These are phyloP conservation scores for Andrena bucephala DNA, from an alignment of 2,888 invertebrate genomes.

Conservation along the genomic window DNA sequence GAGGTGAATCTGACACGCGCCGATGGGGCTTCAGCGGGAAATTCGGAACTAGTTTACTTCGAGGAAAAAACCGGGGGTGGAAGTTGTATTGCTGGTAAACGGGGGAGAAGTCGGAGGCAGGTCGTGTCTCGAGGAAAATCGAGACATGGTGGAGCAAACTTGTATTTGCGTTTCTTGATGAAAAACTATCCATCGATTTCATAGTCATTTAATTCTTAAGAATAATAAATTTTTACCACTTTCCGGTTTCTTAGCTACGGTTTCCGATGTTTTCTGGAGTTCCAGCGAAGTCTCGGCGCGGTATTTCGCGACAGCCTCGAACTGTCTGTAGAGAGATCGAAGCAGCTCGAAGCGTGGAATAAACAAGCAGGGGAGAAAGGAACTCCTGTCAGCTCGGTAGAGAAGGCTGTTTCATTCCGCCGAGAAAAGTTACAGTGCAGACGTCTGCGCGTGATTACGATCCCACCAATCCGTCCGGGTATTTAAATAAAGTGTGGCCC, in stretches of 20 bases:
- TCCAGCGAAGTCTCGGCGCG: background rate
- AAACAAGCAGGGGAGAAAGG: background rate
- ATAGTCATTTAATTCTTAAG: too few species aligned
- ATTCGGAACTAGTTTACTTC: constrained; percentile 14
- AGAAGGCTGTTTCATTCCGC: constrained; percentile 1
- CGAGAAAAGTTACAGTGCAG: constrained; percentile 6
- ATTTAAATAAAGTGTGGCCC: constrained; percentile 59
- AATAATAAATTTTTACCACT: too few species aligned
- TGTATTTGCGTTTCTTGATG: too few species aligned
- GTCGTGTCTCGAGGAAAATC: background rate
- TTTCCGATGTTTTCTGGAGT: background rate
- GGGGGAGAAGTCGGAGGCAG: background rate
- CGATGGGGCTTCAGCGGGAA: constrained; percentile 12
- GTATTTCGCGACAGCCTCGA: background rate
- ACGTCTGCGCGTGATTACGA: constrained; percentile 49
- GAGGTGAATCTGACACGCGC: constrained; percentile 3
- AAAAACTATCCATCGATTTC: too few species aligned
- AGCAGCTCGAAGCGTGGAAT: background rate
- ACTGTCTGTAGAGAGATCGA: background rate
- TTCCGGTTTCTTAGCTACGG: background rate
- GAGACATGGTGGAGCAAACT: too few species aligned
- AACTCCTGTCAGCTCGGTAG: background rate
- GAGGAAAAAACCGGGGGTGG: background rate
- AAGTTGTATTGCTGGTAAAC: constrained; percentile 6
- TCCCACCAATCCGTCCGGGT: constrained; percentile 31